Evolutionary conservation across 2,888 invertebrate genomes (phyloP).

Genomic region (Slavum lentiscoides): DNA sequence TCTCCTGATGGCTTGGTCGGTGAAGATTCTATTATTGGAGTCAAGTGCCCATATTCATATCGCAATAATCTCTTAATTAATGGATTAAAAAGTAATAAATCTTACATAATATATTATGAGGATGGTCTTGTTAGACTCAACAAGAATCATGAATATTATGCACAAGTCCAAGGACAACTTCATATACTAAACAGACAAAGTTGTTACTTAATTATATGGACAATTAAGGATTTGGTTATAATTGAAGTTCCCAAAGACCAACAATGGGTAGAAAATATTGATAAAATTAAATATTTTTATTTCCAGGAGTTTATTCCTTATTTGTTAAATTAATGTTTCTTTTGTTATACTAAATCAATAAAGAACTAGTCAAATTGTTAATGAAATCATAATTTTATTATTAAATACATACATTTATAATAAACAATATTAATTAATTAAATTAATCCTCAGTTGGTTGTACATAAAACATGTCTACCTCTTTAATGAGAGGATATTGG

Average conservation of each 20-base stretch:
- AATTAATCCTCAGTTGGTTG: too few relatives aligned
- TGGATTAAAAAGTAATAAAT: neutral
- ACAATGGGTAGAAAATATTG: neutral
- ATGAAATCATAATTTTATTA: too few relatives aligned
- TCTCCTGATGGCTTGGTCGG: neutral
- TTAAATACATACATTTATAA: too few relatives aligned
- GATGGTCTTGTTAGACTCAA: neutral
- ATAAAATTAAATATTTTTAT: slow-evolving; percentile 2
- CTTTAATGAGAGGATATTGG: slow-evolving; percentile 33
- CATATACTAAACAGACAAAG: neutral
- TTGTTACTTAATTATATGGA: neutral
- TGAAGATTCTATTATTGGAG: neutral
- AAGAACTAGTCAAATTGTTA: too few relatives aligned
- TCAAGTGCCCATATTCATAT: neutral
- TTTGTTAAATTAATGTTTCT: neutral
- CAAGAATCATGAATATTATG: neutral
- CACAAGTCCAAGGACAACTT: neutral
- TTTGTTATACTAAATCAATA: neutral
- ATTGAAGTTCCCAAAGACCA: neutral
- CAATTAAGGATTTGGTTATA: neutral
- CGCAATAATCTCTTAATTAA: neutral
- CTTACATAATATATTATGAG: neutral
- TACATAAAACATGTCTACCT: slow-evolving; percentile 25
- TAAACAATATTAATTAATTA: too few relatives aligned
- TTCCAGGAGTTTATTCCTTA: neutral